Base-by-base conservation (phyloP, 2,113 vertebrate species). In the Petrocephalus microphthalmus region DNA sequence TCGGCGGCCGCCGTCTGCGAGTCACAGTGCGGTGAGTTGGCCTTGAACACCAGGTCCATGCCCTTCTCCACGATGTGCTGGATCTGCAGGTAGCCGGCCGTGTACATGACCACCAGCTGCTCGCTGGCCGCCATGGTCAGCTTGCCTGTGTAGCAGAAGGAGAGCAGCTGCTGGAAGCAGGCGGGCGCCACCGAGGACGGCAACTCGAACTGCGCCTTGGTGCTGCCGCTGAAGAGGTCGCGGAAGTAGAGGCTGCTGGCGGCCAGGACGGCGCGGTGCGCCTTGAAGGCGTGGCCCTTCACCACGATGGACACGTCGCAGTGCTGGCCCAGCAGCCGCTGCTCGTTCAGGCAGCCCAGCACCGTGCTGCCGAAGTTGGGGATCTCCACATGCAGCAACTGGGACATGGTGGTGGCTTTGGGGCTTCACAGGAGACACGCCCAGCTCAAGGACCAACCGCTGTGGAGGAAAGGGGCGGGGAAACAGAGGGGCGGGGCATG, bases 101-200 rank as follows among this genome's bases (percentile, higher is more conserved):
- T 99, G 96, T 99, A 99, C 98, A 99, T 99, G 93, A 99, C 97
- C 93, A 99, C 98, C 56, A 99, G 97, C 96, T 99, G 98, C 95
- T 99, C 98, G 64, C 98, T 99, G 51, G 98, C 98, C 0, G 98
- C 98, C 98, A 99, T 99, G 88, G 97, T 99, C 92, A 99, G 96
- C 95, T 98, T 97, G 89, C 98, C 98, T 1, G 98, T 99, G 94
- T 99, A 99, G 95, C 98, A 99, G 94, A 99, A 99, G 91, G 96
- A 96, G 53, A 99, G 97, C 93, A 99, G 99, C 94, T 99, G 98
- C 95, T 99, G 97, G 94, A 99, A 99, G 94, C 98, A 99, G 56
- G 97, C 96, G 0, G 98, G 98, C 20, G 98, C 98, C 91, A 99
- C 98, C 0, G 97, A 97, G 7, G 98, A 97, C 0, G 98, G 98